Base-by-base conservation (phyloP, 1,140 invertebrate species). In the Hylaeus anthracinus region DNA sequence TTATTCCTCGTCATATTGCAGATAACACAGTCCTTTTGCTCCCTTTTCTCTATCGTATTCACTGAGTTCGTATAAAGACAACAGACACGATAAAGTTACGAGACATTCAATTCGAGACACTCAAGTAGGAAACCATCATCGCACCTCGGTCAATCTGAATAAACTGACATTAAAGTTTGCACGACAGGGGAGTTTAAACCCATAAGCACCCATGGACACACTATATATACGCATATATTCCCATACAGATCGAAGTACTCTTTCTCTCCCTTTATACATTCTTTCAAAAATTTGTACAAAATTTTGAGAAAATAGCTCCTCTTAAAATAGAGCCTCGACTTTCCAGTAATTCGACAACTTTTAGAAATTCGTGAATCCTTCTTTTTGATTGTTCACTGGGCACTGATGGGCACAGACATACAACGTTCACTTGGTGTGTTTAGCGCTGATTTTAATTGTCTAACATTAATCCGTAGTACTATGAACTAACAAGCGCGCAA, bases 401-500 rank as follows among this genome's bases (percentile, higher is more conserved):
- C 63, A 85, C 63, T 43, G 51, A 76, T 76, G 70, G 39, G 61
- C 51, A 72, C 67, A 61, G 43, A 61, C 15, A 64, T 79, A 61
- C 5, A 81, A 84, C 55, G 26, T 67, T 69, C 61, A 41, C 8
- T 39, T 72, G 39, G 53, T 41, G 37, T 26, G 37, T 43, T 64
- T 74, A 53, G 39, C 14, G 65, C n/a, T 51, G 53, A 39, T 75
- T 79, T 70, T 71, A 72, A 76, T 81, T 37, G n/a, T 45, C 60
- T 85, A 85, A 84, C 45, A 51, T 58, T 85, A 69, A 85, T 74
- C 55, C 60, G 85, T 67, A 56, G 53, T 14, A 71, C 73, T 85
- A 86, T 82, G 37, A 72, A 82, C 83, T 86, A 86, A 85, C 83
- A 86, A 86, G 84, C 84, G 84, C 83, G 85, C 84, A 72, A 72